Evolutionary conservation across 2,113 vertebrate genomes (phyloP), one percentile per base, ranked within the genome.

Genomic region (Danio rerio): DNA sequence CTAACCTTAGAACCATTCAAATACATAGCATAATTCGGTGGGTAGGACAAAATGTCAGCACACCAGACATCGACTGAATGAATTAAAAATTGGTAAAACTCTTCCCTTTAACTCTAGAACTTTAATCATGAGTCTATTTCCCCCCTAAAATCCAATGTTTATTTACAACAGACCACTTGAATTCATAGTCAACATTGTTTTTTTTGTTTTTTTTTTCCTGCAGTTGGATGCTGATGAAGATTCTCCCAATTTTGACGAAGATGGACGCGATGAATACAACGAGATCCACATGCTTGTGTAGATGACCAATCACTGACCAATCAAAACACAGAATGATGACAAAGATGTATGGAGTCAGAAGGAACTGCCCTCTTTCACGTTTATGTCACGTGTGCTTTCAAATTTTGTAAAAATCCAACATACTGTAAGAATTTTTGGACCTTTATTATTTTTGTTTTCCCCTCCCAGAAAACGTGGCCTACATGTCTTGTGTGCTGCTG

Each of bases 251-350:
- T 99, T 99, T 0, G 96, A 98, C 0, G 98, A 99, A 87, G 97
- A 99, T 0, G 98, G 98, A 47, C 95, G 92, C 72, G 98, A 99
- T 0, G 97, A 99, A 86, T 99, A 99, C 93, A 98, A 99, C 0
- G 98, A 99, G 90, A 95, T 99, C 86, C 97, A 99, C 91, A 99
- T 99, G 98, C 96, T 97, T 0, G 97, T 99, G 71, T 99, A 88
- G 85, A 78, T 49, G 55, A 31, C 31, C 4, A 16, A 61, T 69
- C 21, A 42, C 42, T 56, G 63, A 79, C 76, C 69, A 74, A 73
- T 50, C 6, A 9, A 40, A 43, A n/a, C 61, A 79, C 61, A 80
- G 68, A 78, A 79, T 40, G 56, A 52, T 85, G 47, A 70, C 21
- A 45, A 43, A 52, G 62, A 61, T 61, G 11, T 45, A 47, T 43